Evolutionary conservation across 92 coral and sea anemone genomes (phyloP).

Genomic region (Umimayanthus chanpuru): DNA sequence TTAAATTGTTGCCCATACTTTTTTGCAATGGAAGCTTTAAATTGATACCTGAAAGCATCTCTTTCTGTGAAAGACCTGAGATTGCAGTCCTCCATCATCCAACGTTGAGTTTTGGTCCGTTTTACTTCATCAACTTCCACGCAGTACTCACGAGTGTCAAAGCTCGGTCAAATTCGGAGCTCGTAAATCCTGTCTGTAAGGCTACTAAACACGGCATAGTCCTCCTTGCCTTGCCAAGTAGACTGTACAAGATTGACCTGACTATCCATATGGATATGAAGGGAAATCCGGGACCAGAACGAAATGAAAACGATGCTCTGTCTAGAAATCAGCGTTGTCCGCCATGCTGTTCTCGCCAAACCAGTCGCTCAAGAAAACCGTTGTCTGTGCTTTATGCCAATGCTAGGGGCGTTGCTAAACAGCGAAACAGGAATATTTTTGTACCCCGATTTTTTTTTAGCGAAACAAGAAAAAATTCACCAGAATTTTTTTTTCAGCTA

Average conservation of each 20-base stretch:
- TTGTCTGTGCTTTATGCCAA: slow-evolving; percentile 21
- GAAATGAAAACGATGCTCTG: background rate
- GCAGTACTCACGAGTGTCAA: background rate
- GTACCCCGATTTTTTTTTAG: too few relatives aligned
- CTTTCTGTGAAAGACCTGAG: slow-evolving; percentile 3
- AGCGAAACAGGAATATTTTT: too few relatives aligned
- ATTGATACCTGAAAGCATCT: slow-evolving; percentile 20
- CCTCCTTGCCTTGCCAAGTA: background rate
- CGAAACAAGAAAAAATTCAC: too few relatives aligned
- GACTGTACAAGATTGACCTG: background rate
- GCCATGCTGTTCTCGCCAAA: slow-evolving; percentile 5
- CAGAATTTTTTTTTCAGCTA: too few relatives aligned
- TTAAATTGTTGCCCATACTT: background rate
- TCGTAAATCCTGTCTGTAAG: slow-evolving; percentile 5
- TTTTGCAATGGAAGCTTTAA: background rate
- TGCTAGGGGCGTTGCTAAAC: too few relatives aligned
- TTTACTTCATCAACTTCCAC: slow-evolving; percentile 5
- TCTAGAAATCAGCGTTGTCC: too few relatives aligned
- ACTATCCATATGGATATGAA: slow-evolving; percentile 4
- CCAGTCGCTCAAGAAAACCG: slow-evolving; percentile 23
- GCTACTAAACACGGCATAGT: slow-evolving; percentile 3
- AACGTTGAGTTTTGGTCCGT: slow-evolving; percentile 8
- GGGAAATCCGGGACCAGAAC: background rate
- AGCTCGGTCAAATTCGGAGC: slow-evolving; percentile 6
- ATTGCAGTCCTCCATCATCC: slow-evolving; percentile 8